phyloP scores from a whole-genome alignment of 2,888 invertebrate species.

The Trachelus tabidus region DNA sequence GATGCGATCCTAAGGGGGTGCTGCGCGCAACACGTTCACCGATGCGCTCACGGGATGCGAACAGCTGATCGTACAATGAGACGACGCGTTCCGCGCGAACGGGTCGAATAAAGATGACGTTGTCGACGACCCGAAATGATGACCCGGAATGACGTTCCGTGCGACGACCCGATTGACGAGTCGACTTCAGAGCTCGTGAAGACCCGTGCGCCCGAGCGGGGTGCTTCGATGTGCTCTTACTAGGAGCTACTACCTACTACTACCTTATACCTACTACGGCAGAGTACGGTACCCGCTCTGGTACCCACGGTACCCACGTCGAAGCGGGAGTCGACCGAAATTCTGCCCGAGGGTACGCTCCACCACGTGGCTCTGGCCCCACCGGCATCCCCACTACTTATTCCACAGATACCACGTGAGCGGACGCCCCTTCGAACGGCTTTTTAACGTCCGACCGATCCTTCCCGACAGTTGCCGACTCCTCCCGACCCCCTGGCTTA shows the following conservation, averaged over 20 bases:
- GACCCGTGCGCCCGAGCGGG: constrained; percentile 7
- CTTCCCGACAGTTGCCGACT: constrained; percentile 32
- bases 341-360: constrained; percentile 45
- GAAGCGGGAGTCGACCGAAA: constrained; percentile 36
- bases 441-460: not conserved
- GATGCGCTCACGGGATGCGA: not conserved
- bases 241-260: constrained; percentile 45
- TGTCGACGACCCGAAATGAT: constrained; percentile 11
- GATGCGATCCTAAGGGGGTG: not conserved
- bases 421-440: constrained; percentile 22
- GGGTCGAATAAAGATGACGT: constrained; percentile 23
- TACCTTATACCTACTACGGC: constrained; percentile 14
- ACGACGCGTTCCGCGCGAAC: constrained; percentile 23
- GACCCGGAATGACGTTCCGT: not conserved
- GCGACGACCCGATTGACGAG: not conserved
- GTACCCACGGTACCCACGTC: constrained; percentile 13
- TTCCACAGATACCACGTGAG: constrained; percentile 13
- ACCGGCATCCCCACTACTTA: constrained; percentile 25
- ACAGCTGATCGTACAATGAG: not conserved
- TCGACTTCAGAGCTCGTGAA: not conserved
- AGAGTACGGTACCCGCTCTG: constrained; percentile 15
- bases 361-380: constrained; percentile 45
- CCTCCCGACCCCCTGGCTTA: constrained; percentile 17
- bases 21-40: not conserved
- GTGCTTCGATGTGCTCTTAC: constrained; percentile 43